A percentile compares a stretch with the other conserved stretches of the same genome.
phyloP scores from a whole-genome alignment of 2,797 vertebrate species.

The Ispidina picta region DNA sequence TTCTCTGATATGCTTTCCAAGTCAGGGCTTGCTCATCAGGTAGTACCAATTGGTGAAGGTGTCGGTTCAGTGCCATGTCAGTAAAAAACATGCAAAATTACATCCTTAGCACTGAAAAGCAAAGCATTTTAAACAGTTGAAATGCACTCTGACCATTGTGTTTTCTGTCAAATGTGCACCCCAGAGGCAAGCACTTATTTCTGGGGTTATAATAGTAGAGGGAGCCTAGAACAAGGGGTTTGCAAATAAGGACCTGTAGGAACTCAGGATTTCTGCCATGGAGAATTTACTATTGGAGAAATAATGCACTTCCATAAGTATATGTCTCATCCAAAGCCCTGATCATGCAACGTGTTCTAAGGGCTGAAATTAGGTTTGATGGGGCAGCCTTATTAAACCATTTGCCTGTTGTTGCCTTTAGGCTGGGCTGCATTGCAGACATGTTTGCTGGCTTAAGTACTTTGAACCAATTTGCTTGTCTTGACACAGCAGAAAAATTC shows the following conservation, averaged over 20 bases:
- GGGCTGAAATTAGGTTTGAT: slow-evolving; percentile 43
- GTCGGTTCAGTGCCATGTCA: not conserved
- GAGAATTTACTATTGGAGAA: slow-evolving; percentile 1
- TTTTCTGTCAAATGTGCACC: not conserved
- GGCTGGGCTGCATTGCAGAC: slow-evolving; percentile 46
- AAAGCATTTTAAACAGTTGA: not conserved
- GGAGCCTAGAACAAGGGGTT: not conserved
- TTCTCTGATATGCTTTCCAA: not conserved
- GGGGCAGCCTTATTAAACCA: slow-evolving; percentile 19
- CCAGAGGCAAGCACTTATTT: not conserved
- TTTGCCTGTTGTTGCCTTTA: slow-evolving; percentile 32
- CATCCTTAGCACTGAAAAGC: not conserved
- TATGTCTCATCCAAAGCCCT: not conserved
- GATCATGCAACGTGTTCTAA: not conserved
- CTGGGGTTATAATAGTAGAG: not conserved
- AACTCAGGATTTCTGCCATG: not conserved
- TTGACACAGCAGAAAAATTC: slow-evolving; percentile 43
- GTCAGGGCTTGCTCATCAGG: rapidly evolving
- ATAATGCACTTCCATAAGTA: not conserved
- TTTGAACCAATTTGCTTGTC: slow-evolving; percentile 43
- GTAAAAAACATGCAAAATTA: not conserved
- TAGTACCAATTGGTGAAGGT: not conserved
- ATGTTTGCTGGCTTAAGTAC: slow-evolving; percentile 21
- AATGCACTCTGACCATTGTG: not conserved
- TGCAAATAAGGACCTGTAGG: slow-evolving; percentile 23